Conservation (phyloP, 1,140 invertebrate species). For the Heliconius congener region DNA sequence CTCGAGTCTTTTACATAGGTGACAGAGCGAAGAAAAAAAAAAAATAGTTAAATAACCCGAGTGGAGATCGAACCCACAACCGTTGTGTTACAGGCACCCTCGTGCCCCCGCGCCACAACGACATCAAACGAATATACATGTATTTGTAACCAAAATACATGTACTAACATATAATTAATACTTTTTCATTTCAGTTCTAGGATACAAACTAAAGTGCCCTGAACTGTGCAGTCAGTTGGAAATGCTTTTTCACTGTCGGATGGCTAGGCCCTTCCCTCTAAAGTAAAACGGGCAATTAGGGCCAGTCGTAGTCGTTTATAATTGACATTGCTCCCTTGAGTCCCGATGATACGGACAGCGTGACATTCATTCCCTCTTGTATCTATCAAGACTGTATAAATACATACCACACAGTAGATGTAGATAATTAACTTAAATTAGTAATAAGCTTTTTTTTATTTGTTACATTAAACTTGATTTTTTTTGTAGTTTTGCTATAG, state of each 20-base stretch:
- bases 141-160: background rate
- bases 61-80: no score
- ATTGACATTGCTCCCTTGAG: slow-evolving; percentile 62
- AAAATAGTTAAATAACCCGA: no score
- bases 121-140: background rate
- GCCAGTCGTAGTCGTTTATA: slow-evolving; percentile 54
- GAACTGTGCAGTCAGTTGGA: slow-evolving; percentile 19
- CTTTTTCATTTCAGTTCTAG: background rate
- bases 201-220: background rate
- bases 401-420: background rate
- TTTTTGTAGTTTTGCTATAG: no score
- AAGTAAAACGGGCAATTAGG: slow-evolving; percentile 71
- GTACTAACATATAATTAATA: background rate
- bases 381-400: background rate
- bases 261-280: slow-evolving; percentile 40
- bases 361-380: slow-evolving; percentile 35
- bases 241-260: slow-evolving; percentile 32
- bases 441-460: background rate
- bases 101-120: no score
- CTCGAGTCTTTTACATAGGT: no score
- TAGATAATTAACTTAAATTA: background rate
- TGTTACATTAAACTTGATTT: no score
- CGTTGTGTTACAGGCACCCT: no score
- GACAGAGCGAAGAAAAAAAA: no score
- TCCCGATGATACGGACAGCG: slow-evolving; percentile 19